Evolutionary conservation across 1,140 invertebrate species (phyloP).

Genomic region (Monochamus saltuarius): DNA sequence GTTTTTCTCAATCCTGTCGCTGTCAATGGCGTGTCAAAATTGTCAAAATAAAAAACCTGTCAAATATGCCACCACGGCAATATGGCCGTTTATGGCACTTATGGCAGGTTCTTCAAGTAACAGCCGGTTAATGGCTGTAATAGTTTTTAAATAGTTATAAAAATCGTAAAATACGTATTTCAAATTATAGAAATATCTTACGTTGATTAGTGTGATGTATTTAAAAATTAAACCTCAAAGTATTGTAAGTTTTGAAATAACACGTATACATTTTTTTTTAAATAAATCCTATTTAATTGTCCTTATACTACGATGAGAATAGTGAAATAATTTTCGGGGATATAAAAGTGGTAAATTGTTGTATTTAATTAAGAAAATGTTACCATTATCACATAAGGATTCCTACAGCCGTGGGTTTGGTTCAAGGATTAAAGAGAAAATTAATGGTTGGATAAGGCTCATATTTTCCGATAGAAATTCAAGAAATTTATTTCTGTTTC

Average conservation of each 20-base stretch:
- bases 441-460: constrained; percentile 76
- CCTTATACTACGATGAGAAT: neutral
- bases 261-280: neutral
- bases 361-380: constrained; percentile 56
- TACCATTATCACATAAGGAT: constrained; percentile 78
- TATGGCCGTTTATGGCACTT: too few species aligned
- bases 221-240: too few species aligned
- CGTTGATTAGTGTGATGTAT: too few species aligned
- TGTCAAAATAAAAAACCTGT: too few species aligned
- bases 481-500: constrained; percentile 92
- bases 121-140: constrained; percentile 3
- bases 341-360: neutral
- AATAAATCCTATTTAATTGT: neutral
- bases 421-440: constrained; percentile 68
- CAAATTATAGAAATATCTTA: too few species aligned
- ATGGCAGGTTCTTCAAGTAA: too few species aligned
- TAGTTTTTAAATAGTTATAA: neutral
- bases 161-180: neutral
- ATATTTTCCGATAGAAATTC: constrained; percentile 92
- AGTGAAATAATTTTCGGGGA: neutral
- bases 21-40: too few species aligned
- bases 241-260: too few species aligned
- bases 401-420: constrained; percentile 59
- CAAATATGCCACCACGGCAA: too few species aligned
- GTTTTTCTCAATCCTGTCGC: too few species aligned